Evolutionary conservation across 2,888 invertebrate species (phyloP).

Genomic region (Drosophila emarginata): DNA sequence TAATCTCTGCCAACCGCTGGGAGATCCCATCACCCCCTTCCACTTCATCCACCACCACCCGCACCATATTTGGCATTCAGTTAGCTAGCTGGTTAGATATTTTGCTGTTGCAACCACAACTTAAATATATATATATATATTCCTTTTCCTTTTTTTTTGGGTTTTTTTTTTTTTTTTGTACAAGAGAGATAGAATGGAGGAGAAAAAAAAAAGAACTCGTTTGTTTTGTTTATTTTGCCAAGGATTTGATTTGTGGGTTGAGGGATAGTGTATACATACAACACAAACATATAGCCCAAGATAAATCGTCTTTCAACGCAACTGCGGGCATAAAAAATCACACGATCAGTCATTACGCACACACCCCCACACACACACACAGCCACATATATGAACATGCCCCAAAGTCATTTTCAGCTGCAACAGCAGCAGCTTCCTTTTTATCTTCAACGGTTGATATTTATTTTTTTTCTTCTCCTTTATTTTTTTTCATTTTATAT

Average conservation of each 20-base stretch:
- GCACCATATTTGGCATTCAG: not conserved
- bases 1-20: constrained; percentile 76
- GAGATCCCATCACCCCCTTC: not conserved
- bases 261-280: too few relatives aligned
- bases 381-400: constrained; percentile 30
- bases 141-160: too few relatives aligned
- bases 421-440: constrained; percentile 42
- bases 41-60: not conserved
- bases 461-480: constrained; percentile 38
- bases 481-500: too few relatives aligned
- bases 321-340: constrained; percentile 76
- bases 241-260: constrained; percentile 37
- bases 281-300: constrained; percentile 61
- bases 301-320: constrained; percentile 79
- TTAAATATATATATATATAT: constrained; percentile 46
- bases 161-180: constrained; percentile 43
- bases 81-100: constrained; percentile 46
- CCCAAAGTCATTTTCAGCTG: constrained; percentile 65
- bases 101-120: constrained; percentile 57
- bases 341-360: constrained; percentile 76
- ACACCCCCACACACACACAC: constrained; percentile 39
- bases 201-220: constrained; percentile 41
- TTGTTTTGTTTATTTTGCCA: constrained; percentile 65
- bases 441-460: constrained; percentile 69
- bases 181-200: constrained; percentile 25